A percentile compares a stretch with the other conserved stretches of the same genome.
Evolutionary conservation across 2,113 vertebrate genomes (phyloP).

Genomic region (Lates calcarifer): DNA sequence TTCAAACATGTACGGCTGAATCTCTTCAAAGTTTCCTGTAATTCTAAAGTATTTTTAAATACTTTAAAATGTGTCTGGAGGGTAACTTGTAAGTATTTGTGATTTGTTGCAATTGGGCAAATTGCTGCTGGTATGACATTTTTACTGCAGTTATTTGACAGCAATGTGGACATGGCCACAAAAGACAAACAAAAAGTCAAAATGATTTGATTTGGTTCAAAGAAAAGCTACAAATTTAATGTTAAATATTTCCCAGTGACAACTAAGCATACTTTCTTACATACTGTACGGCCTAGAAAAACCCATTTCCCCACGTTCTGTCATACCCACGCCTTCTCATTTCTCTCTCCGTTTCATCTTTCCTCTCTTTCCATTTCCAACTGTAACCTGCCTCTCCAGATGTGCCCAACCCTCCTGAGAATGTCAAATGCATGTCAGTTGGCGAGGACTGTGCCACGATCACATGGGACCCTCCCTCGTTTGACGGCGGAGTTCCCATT

Average conservation of each 20-base stretch:
- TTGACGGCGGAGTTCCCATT: slow-evolving; percentile 88
- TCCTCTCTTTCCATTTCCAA: slow-evolving; percentile 14
- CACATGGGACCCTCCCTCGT: slow-evolving; percentile 89
- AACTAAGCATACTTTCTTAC: neutral
- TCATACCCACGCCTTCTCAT: neutral
- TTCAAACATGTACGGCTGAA: too few relatives aligned
- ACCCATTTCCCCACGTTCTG: neutral
- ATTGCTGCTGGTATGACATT: neutral
- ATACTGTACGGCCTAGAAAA: neutral
- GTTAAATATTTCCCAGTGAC: neutral
- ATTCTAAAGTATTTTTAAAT: too few relatives aligned
- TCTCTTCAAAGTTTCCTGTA: too few relatives aligned
- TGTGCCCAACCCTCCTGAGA: slow-evolving; percentile 90
- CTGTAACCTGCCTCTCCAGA: slow-evolving; percentile 81
- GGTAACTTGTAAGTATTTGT: too few relatives aligned
- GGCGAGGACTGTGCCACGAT: slow-evolving; percentile 89
- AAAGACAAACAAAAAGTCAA: too few relatives aligned
- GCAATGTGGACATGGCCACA: too few relatives aligned
- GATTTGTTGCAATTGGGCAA: neutral
- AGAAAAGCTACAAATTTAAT: neutral
- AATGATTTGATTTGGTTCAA: neutral
- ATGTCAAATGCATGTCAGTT: slow-evolving; percentile 87
- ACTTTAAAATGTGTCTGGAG: too few relatives aligned
- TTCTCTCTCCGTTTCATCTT: slow-evolving; percentile 26
- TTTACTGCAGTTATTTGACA: neutral